phyloP scores from a whole-genome alignment of 1,140 invertebrate genomes.

The Pogonus chalceus region DNA sequence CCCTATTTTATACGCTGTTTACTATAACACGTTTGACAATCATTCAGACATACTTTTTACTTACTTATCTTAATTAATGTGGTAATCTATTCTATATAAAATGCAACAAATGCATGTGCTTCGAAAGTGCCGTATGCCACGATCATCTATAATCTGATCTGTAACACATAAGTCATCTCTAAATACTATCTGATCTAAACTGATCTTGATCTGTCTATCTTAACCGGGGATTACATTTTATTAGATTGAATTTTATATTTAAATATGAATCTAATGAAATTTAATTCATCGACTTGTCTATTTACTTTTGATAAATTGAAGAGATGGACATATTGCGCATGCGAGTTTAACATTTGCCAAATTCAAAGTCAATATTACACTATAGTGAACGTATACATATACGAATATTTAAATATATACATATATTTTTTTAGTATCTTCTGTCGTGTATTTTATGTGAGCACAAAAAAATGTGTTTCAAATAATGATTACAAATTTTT shows the following conservation, averaged over 20 bases:
- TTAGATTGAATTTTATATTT: too few relatives aligned
- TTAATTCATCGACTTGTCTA: too few relatives aligned
- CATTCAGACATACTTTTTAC: constrained; percentile 6
- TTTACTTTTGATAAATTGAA: constrained; percentile 12
- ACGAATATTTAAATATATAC: constrained; percentile 17
- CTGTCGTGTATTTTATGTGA: constrained; percentile 6
- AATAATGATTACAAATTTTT: background rate
- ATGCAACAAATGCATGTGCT: constrained; percentile 3
- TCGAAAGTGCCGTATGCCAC: background rate
- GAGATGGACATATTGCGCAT: constrained; percentile 18
- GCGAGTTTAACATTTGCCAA: constrained; percentile 30
- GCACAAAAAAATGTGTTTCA: background rate
- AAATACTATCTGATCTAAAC: too few relatives aligned
- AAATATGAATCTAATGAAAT: too few relatives aligned
- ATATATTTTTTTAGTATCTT: constrained; percentile 7
- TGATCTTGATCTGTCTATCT: too few relatives aligned
- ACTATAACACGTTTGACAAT: constrained; percentile 13
- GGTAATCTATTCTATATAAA: background rate
- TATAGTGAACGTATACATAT: constrained; percentile 21
- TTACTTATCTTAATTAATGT: background rate
- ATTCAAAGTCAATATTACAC: constrained; percentile 34
- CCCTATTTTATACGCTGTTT: background rate
- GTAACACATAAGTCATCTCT: too few relatives aligned
- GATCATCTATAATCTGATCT: too few relatives aligned
- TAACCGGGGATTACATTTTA: too few relatives aligned